Base-by-base conservation (phyloP, 2,797 vertebrate genomes). In the Telmatherina bonti region DNA sequence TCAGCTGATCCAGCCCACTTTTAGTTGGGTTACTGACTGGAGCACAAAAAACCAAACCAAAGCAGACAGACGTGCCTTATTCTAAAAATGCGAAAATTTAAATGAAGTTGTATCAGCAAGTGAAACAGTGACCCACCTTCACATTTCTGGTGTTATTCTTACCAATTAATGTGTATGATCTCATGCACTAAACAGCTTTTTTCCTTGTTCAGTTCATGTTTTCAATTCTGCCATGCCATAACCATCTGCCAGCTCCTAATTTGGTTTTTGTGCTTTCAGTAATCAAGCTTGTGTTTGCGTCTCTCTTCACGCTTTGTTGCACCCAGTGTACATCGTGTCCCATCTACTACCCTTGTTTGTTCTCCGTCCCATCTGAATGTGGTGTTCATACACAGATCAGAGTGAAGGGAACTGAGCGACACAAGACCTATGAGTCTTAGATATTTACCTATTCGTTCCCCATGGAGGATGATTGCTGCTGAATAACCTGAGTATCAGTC, bases 251-350 rank as follows among this genome's bases (percentile, higher is more conserved):
- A 68, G 61, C 59, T 26, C 29, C 58, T 68, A 70, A 57, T 84
- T 85, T 61, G 66, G 57, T 57, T 64, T 70, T 22, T 55, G 38
- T 45, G 27, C 53, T 35, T 65, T 69, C 24, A 72, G 24, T 55
- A 55, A 60, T 73, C 31, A 53, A 54, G 36, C 55, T 24, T 63
- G 13, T 66, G 43, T 58, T 45, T 68, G 55, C 47, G 49, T 78
- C 54, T 76, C 75, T 87, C 72, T 86, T 87, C 81, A 76, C 84
- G 59, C 54, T 41, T 38, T 24, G 18, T 49, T 74, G n/a, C 12
- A 20, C 26, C 74, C 4, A 59, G 56, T 59, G 79, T 27, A 85
- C 83, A 83, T 47, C 2, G 35, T 82, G 82, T 88, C 41, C 88
- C 45, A 71, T 65, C 61, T 18, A 2, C 36, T 49, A 20, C 22